phyloP scores from a whole-genome alignment of 2,888 invertebrate genomes.

The Sturmia bella region DNA sequence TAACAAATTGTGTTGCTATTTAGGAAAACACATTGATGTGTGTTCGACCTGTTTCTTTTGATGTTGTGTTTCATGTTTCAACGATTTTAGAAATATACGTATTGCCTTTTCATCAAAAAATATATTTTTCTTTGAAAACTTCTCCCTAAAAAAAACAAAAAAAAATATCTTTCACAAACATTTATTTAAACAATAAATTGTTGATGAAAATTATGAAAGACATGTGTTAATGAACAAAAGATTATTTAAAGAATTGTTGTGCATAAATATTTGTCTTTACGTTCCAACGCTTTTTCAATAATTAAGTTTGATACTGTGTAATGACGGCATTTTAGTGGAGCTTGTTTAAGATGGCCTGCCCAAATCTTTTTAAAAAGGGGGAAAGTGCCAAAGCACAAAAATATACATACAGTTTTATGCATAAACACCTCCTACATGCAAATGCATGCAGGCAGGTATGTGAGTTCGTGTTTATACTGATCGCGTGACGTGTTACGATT shows the following conservation, averaged over 20 bases:
- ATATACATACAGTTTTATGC: too few species aligned
- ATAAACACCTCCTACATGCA: constrained; percentile 1
- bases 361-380: too few species aligned
- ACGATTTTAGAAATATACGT: background rate
- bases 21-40: constrained; percentile 21
- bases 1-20: background rate
- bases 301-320: too few species aligned
- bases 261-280: constrained; percentile 3
- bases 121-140: background rate
- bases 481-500: constrained; percentile 62
- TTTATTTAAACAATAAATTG: constrained; percentile 35
- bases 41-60: constrained; percentile 13
- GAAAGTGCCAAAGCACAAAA: too few species aligned
- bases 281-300: background rate
- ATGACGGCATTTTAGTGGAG: background rate
- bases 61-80: background rate
- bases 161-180: constrained; percentile 19
- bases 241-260: constrained; percentile 33
- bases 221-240: constrained; percentile 42
- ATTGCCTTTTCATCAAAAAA: background rate
- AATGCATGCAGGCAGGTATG: background rate
- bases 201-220: constrained; percentile 45
- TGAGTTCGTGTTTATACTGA: background rate
- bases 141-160: background rate
- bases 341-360: constrained; percentile 29